These are phyloP conservation scores for Phragmatobia fuliginosa DNA, from an alignment of 2,888 invertebrate species.

Conservation along the genomic window DNA sequence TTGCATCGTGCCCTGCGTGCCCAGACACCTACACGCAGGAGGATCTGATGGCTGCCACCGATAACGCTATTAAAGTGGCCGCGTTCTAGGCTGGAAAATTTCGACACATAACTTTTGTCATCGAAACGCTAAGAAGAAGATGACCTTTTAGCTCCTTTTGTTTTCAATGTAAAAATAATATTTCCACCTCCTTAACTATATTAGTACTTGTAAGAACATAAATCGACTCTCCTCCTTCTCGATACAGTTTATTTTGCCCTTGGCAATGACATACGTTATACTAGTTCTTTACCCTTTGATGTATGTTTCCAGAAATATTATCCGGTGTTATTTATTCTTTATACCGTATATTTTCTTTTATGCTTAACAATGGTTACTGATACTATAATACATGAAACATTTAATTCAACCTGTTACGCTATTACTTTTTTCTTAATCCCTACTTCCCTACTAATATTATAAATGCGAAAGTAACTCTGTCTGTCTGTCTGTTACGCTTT, in stretches of 20 bases:
- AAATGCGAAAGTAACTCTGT: too few species aligned
- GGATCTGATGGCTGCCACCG: too few species aligned
- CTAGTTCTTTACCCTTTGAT: conserved; percentile 13
- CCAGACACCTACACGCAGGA: too few species aligned
- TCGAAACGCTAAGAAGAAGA: too few species aligned
- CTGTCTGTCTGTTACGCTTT: too few species aligned
- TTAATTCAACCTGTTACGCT: too few species aligned
- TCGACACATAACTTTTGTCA: too few species aligned
- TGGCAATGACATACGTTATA: conserved; percentile 11
- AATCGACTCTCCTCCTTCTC: not conserved
- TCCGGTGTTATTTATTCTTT: not conserved
- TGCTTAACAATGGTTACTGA: not conserved
- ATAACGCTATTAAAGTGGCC: too few species aligned
- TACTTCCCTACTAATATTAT: too few species aligned
- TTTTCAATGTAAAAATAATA: not conserved
- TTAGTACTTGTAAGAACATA: conserved; percentile 13
- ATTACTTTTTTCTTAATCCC: too few species aligned
- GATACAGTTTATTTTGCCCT: conserved; percentile 14
- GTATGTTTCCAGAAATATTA: conserved; percentile 8
- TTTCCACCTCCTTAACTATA: conserved; percentile 6
- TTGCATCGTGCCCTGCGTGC: too few species aligned
- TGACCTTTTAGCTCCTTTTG: not conserved
- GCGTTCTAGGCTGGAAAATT: too few species aligned
- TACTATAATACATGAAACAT: not conserved
- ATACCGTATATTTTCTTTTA: not conserved